Percentiles rank a stretch among this genome's conserved stretches.
Conservation (phyloP, 1,140 invertebrate species). For the Mylabris phalerata region DNA sequence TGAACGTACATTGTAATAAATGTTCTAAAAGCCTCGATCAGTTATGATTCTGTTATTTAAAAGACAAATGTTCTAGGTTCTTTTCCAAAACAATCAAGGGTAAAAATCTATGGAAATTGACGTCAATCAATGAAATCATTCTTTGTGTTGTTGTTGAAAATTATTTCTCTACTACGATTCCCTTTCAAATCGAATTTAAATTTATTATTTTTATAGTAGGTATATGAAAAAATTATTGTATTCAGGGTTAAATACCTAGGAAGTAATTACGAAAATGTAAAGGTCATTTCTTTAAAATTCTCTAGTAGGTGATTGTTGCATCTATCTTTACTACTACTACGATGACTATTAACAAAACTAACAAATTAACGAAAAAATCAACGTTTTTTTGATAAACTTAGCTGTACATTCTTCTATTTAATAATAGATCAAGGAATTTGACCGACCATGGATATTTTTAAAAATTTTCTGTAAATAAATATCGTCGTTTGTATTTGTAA, state of each 20-base stretch:
- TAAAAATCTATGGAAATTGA: too few relatives aligned
- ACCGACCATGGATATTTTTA: conserved; percentile 11
- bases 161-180: background rate
- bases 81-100: too few relatives aligned
- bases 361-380: conserved; percentile 1
- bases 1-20: too few relatives aligned
- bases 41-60: too few relatives aligned
- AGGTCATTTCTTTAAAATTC: conserved; percentile 7
- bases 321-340: too few relatives aligned
- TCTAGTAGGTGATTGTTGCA: too few relatives aligned
- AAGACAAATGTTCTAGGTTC: too few relatives aligned
- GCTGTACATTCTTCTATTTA: conserved; percentile 7
- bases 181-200: conserved; percentile 9
- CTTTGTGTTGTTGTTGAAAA: conserved; percentile 6
- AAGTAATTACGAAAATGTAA: conserved; percentile 15
- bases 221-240: conserved; percentile 1
- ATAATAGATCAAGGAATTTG: conserved; percentile 16
- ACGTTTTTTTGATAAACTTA: background rate
- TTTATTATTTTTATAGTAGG: too few relatives aligned
- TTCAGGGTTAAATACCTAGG: conserved; percentile 12
- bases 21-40: too few relatives aligned
- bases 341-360: background rate
- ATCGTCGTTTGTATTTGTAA: too few relatives aligned
- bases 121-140: background rate
- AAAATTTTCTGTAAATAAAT: background rate